phyloP scores from a whole-genome alignment of 1,140 invertebrate species.

The Ericerus pela region DNA sequence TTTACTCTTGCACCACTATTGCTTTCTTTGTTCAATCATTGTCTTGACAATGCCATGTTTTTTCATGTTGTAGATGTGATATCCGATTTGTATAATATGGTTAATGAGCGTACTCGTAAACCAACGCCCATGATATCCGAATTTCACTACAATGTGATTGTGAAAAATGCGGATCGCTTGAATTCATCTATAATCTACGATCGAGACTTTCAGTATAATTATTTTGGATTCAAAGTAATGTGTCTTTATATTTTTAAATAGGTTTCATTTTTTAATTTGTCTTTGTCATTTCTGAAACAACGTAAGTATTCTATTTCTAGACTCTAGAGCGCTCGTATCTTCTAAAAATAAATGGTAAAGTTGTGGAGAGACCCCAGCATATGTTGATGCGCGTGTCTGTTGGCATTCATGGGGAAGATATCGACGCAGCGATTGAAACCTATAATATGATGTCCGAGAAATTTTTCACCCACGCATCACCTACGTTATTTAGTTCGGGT shows the following conservation, averaged over 20 bases:
- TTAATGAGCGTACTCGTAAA: constrained; percentile 53
- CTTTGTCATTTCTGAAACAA: neutral
- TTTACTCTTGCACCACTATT: neutral
- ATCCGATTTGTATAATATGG: constrained; percentile 62
- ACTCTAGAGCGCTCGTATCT: constrained; percentile 92
- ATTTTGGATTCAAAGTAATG: constrained; percentile 88
- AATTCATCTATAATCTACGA: constrained; percentile 96
- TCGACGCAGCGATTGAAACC: constrained; percentile 86
- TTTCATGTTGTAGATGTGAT: constrained; percentile 66
- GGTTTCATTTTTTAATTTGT: neutral
- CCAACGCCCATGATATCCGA: constrained; percentile 72
- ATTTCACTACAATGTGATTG: constrained; percentile 66
- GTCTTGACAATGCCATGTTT: neutral
- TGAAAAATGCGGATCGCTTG: constrained; percentile 69
- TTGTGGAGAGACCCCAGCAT: constrained; percentile 92
- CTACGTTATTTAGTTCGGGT: constrained; percentile 89
- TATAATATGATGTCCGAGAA: constrained; percentile 91
- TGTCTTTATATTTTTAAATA: neutral
- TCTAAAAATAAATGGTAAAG: constrained; percentile 82
- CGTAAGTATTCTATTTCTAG: constrained; percentile 26
- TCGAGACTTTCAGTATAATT: constrained; percentile 93
- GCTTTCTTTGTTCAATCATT: neutral
- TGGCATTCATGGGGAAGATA: constrained; percentile 89
- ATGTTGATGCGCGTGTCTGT: constrained; percentile 97
- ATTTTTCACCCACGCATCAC: constrained; percentile 97